Evolutionary conservation across 2,797 vertebrate species (phyloP).

Genomic region (Peromyscus nudipes): DNA sequence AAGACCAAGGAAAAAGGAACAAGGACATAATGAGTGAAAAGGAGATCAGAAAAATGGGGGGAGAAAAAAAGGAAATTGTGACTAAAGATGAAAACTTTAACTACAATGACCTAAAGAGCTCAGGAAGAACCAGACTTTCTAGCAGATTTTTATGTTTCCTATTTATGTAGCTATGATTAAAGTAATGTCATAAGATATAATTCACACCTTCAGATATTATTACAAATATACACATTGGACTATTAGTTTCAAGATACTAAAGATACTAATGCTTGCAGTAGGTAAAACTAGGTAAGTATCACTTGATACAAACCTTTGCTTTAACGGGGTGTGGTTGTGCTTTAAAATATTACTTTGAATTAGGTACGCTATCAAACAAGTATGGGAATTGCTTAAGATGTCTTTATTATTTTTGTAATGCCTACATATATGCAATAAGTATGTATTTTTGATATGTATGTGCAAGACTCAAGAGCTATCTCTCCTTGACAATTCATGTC

Average conservation of each 20-base stretch:
- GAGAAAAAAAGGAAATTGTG: not conserved
- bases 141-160: not conserved
- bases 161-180: not conserved
- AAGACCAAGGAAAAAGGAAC: slow-evolving; percentile 30
- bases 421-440: not conserved
- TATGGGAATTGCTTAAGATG: not conserved
- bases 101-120: not conserved
- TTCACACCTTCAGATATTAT: not conserved
- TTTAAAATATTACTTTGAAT: not conserved
- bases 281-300: not conserved
- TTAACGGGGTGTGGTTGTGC: not conserved
- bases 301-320: not conserved
- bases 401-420: slow-evolving; percentile 1
- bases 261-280: not conserved
- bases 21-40: not conserved
- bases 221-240: not conserved
- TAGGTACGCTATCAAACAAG: not conserved
- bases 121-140: not conserved
- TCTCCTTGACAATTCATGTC: not conserved
- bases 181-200: not conserved
- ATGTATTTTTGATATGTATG: not conserved
- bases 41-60: not conserved
- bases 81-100: not conserved
- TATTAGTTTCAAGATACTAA: slow-evolving; percentile 18
- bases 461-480: not conserved